These are phyloP conservation scores for Drosophila helvetica DNA, from an alignment of 2,888 invertebrate species.

Conservation along the genomic window DNA sequence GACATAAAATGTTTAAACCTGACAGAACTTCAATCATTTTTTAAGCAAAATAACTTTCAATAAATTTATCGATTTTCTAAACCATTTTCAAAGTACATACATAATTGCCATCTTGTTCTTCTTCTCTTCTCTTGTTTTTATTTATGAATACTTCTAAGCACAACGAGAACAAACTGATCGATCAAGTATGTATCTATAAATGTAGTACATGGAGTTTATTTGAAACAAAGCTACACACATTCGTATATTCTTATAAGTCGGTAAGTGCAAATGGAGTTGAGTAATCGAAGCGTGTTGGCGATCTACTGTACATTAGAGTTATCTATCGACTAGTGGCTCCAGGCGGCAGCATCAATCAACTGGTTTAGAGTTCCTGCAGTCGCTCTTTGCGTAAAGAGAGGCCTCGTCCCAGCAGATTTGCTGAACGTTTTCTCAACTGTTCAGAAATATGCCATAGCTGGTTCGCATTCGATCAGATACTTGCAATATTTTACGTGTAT, in stretches of 20 bases:
- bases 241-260: not conserved
- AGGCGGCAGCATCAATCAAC: constrained; percentile 66
- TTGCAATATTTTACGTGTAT: constrained; percentile 79
- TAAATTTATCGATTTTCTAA: constrained; percentile 60
- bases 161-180: not conserved
- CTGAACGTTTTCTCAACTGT: constrained; percentile 34
- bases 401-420: constrained; percentile 66
- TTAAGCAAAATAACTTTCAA: constrained; percentile 54
- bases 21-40: constrained; percentile 75
- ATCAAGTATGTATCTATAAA: not conserved
- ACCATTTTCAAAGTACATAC: constrained; percentile 41
- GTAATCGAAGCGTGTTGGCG: constrained; percentile 62
- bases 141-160: not conserved
- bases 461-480: constrained; percentile 41
- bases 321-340: constrained; percentile 68
- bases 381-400: constrained; percentile 68
- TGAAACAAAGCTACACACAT: not conserved
- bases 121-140: not conserved
- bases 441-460: constrained; percentile 22
- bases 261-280: constrained; percentile 31
- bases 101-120: not conserved
- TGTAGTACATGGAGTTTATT: constrained; percentile 25
- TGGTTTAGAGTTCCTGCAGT: constrained; percentile 58
- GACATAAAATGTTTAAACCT: constrained; percentile 53
- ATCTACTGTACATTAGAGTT: constrained; percentile 24